Base-by-base conservation (phyloP, 2,113 vertebrate species). In the Dascyllus trimaculatus region DNA sequence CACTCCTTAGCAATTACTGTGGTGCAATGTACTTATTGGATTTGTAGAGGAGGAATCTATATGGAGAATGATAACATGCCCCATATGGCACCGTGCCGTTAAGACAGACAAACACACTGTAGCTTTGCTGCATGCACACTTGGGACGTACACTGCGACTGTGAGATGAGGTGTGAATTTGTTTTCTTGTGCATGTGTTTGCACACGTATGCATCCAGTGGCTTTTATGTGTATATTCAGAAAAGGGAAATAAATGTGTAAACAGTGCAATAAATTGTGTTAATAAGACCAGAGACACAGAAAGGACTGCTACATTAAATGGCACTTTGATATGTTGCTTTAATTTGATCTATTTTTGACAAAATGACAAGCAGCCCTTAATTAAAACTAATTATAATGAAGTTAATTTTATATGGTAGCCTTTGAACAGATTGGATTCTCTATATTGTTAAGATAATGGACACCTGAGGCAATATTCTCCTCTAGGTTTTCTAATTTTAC, bases 1-100 rank as follows among this genome's bases (percentile, higher is more conserved):
- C 87, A 91, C 87, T 87, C 63, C 80, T 83, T 82, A 70, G 88
- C 88, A 91, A 92, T 92, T 92, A 92, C 84, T 78, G 85, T 74
- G 82, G 67, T 57, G 78, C 63, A 71, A 71, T 85, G 75, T 71
- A 61, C 74, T 89, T 82, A 90, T 78, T 86, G 82, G 78, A 77
- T 88, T 85, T 83, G 68, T 14, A 29, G 72, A 78, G 56, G 43
- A 60, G 18, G 71, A 45, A 80, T 79, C 78, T 88, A 88, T 90
- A 87, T 63, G 74, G 71, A 82, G 72, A 61, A 81, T 54, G 81
- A 85, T 82, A 84, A 78, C 70, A 79, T 65, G 48, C 22, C 62
- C 75, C 75, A 79, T 79, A 90, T 69, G 84, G 79, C 74, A 6
- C 0, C 8, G 57, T 43, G 51, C 17, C 14, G 45, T 19, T 38